Percentiles rank a stretch among this genome's conserved stretches.
Evolutionary conservation across 1,140 invertebrate species (phyloP).

Genomic region (Papilio glaucus): DNA sequence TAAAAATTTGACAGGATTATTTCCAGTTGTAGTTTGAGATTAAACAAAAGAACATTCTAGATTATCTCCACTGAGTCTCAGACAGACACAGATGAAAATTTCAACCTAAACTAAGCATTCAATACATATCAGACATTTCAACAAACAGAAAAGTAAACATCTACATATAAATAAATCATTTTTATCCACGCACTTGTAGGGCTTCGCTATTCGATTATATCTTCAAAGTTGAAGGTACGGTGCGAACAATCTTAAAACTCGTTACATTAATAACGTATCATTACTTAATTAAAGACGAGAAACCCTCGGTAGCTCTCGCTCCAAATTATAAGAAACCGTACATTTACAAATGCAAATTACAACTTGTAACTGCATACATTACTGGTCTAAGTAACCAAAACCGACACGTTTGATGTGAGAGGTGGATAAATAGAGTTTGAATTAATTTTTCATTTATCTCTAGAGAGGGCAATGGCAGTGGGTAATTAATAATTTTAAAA

Average conservation of each 20-base stretch:
- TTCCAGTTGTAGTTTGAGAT: too few relatives aligned
- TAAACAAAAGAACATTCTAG: too few relatives aligned
- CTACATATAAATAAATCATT: too few relatives aligned
- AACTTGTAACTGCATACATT: not conserved
- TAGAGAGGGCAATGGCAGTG: not conserved
- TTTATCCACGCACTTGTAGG: not conserved
- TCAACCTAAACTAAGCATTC: too few relatives aligned
- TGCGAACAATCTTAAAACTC: not conserved
- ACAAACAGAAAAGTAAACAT: too few relatives aligned
- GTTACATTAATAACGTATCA: not conserved
- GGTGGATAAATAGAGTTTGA: not conserved
- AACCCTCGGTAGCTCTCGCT: not conserved
- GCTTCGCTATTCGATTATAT: not conserved
- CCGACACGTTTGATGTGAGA: not conserved
- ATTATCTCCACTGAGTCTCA: too few relatives aligned
- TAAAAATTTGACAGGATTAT: too few relatives aligned
- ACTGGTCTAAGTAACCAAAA: not conserved
- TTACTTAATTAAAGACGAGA: not conserved
- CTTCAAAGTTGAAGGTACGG: not conserved
- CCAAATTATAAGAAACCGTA: not conserved
- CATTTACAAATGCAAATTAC: not conserved
- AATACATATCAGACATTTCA: too few relatives aligned
- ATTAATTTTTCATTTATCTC: not conserved
- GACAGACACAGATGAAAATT: too few relatives aligned
- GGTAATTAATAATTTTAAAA: too few relatives aligned